These are phyloP conservation scores for Enteromius argenteus DNA, from an alignment of 2,797 vertebrate species.

Conservation along the genomic window DNA sequence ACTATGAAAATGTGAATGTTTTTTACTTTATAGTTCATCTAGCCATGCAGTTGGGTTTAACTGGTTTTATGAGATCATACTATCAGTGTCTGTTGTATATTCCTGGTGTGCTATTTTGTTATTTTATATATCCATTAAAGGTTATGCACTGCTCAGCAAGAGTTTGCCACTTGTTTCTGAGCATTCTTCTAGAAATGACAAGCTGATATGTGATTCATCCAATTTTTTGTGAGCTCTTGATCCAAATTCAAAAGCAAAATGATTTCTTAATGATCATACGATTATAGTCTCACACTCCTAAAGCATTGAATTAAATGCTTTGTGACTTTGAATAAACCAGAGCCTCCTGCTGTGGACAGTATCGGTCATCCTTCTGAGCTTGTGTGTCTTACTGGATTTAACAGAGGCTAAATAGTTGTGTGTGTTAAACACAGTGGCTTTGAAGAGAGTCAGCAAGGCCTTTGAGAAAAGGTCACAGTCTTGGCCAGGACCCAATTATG, in stretches of 20 bases:
- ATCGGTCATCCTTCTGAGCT: neutral
- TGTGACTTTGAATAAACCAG: neutral
- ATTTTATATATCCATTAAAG: neutral
- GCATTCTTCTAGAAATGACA: slow-evolving; percentile 6
- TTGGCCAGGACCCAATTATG: slow-evolving; percentile 38
- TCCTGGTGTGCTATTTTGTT: neutral
- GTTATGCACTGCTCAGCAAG: neutral
- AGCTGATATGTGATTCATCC: neutral
- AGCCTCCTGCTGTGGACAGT: neutral
- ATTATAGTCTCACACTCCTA: neutral
- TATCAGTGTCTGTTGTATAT: neutral
- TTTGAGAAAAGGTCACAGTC: slow-evolving; percentile 32
- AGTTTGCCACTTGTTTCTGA: neutral
- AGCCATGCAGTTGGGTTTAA: neutral
- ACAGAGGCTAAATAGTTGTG: slow-evolving; percentile 15
- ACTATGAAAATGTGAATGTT: neutral
- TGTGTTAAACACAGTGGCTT: slow-evolving; percentile 38
- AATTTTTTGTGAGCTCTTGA: neutral
- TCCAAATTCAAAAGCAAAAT: slow-evolving; percentile 10
- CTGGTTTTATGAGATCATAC: slow-evolving; percentile 2
- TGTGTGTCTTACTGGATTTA: slow-evolving; percentile 1
- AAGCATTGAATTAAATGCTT: neutral
- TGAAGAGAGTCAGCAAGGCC: slow-evolving; percentile 25
- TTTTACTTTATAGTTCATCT: neutral
- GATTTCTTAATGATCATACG: neutral